Evolutionary conservation across 2,888 invertebrate species (phyloP).

Genomic region (Ephialtes manifestator): DNA sequence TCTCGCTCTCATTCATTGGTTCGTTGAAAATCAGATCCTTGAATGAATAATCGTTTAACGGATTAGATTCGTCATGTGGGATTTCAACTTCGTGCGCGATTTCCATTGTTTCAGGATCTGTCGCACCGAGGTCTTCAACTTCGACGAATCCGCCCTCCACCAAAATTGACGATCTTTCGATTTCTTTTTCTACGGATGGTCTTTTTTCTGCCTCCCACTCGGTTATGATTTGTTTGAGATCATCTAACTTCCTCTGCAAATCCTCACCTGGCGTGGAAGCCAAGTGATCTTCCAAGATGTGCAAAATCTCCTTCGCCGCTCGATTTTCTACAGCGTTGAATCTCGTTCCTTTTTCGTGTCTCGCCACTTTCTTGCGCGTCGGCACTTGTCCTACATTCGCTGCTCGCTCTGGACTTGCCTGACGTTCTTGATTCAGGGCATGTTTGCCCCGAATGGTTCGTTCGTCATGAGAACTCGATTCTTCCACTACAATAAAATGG

Average conservation of each 20-base stretch:
- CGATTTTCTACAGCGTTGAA: background rate
- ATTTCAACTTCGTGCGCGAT: no score
- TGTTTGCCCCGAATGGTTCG: background rate
- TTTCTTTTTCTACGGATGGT: background rate
- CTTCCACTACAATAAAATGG: slow-evolving; percentile 15
- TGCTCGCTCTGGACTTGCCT: background rate
- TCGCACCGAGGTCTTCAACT: background rate
- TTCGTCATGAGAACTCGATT: slow-evolving; percentile 1
- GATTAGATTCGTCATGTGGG: no score
- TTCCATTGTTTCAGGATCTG: background rate
- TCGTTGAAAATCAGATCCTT: background rate
- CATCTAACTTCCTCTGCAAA: background rate
- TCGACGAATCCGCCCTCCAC: background rate
- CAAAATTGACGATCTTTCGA: background rate
- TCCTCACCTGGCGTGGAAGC: slow-evolving; percentile 10
- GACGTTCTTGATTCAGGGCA: background rate
- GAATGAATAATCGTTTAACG: no score
- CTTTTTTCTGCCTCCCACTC: slow-evolving; percentile 1
- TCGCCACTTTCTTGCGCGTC: background rate
- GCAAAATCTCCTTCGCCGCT: background rate
- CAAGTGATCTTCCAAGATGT: slow-evolving; percentile 3
- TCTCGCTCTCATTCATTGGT: background rate
- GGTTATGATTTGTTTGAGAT: slow-evolving; percentile 2
- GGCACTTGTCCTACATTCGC: background rate
- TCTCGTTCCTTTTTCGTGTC: background rate